Base-by-base conservation (phyloP, 2,797 vertebrate genomes). In the Anableps anableps region DNA sequence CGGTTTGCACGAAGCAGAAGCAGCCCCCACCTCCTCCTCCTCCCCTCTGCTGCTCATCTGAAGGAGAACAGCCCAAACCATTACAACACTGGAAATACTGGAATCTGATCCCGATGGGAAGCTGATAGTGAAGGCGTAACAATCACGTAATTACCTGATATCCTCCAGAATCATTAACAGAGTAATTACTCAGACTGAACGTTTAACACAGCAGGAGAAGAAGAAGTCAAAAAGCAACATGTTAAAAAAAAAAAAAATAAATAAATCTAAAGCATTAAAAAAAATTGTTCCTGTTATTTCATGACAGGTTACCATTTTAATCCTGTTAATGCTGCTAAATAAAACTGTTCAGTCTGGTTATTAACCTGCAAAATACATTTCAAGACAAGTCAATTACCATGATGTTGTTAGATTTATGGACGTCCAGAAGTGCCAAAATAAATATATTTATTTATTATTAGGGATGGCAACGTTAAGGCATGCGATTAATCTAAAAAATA, bases 51-150 rank as follows among this genome's bases (percentile, higher is more conserved):
- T 45, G 64, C 66, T 41, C 66, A 68, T 68, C 21, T 43, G 66
- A 26, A 55, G 71, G 53, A 62, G 71, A 73, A 50, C 13, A 45
- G 29, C 29, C 68, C 26, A 71, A 71, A 71, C 68, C 68, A 45
- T 71, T 45, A 71, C 11, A 41, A 34, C 60, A 38, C 60, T 64
- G 60, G 60, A 36, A 64, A 70, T 23, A n/a, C 68, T 45, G 68
- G 68, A 71, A 45, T 29, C 38, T 71, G 43, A 45, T 71, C 26
- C 41, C 6, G 13, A 16, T 60, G 58, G 58, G 58, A 60, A 14
- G 58, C n/a, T 31, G 29, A 14, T 16, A 29, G n/a, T 31, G 58
- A 60, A 29, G 58, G 14, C 58, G 14, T 60, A 71, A 45, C 23
- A 29, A 45, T 71, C n/a, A 29, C 17, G 68, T 29, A 45, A 45